Percentiles rank a stretch among this genome's conserved stretches.
Conservation (phyloP, 2,797 vertebrate species). For the Pseudomugil tenellus region DNA sequence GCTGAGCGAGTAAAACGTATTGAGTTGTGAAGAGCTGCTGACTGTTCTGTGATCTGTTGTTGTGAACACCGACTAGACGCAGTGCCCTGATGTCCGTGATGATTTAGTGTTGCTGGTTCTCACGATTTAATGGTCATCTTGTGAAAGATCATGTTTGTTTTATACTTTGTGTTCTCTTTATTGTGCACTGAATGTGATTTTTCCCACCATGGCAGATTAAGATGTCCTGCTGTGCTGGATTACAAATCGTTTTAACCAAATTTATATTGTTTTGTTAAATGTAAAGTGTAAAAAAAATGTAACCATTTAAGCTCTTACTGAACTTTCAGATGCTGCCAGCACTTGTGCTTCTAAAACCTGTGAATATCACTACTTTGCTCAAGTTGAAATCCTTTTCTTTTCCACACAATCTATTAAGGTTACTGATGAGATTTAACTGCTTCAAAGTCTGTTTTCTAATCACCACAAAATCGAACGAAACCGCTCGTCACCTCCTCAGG, state of each 20-base stretch:
- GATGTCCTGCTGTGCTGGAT: conserved; percentile 41
- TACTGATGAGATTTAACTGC: conserved; percentile 31
- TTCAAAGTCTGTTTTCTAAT: conserved; percentile 46
- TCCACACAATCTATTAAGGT: conserved; percentile 10
- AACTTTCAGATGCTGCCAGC: conserved; percentile 51
- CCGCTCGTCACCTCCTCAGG: conserved; percentile 62
- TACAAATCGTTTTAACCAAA: conserved; percentile 28
- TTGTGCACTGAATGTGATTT: conserved; percentile 43
- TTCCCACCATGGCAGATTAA: conserved; percentile 37
- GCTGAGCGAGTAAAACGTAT: conserved; percentile 36
- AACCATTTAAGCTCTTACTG: conserved; percentile 44
- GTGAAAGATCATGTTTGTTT: conserved; percentile 32
- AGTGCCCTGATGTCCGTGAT: conserved; percentile 33
- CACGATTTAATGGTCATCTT: conserved; percentile 39
- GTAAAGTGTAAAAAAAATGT: conserved; percentile 46
- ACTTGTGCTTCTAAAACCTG: conserved; percentile 23
- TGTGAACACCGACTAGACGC: conserved; percentile 7
- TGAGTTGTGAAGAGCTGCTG: conserved; percentile 38
- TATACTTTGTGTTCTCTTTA: conserved; percentile 18
- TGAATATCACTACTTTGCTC: conserved; percentile 22
- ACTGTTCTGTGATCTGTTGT: conserved; percentile 55
- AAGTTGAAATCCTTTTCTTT: conserved; percentile 15
- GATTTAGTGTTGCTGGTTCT: conserved; percentile 33
- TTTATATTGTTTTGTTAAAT: conserved; percentile 56
- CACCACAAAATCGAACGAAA: conserved; percentile 32